Evolutionary conservation across 1,140 invertebrate species (phyloP).

Genomic region (Rhysida immarginata): DNA sequence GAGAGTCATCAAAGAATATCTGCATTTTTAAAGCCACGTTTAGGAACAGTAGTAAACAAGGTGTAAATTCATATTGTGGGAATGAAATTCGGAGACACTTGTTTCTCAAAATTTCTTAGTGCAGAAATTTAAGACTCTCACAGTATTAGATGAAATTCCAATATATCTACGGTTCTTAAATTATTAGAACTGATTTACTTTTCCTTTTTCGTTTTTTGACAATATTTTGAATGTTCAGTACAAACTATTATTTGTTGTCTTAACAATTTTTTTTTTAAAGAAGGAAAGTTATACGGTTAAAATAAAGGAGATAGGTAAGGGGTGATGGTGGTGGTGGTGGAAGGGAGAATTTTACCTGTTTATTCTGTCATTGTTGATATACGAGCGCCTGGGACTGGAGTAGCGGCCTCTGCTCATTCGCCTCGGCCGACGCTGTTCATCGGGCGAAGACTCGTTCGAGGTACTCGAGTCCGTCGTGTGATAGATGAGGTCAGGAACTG

Average conservation of each 20-base stretch:
- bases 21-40: too few species aligned
- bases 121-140: too few species aligned
- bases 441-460: slow-evolving; percentile 3
- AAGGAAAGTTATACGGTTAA: too few species aligned
- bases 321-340: neutral
- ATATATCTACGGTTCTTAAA: neutral
- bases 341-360: neutral
- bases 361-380: neutral
- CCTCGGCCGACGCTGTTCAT: neutral
- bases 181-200: neutral
- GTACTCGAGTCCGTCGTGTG: slow-evolving; percentile 6
- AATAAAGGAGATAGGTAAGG: too few species aligned
- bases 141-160: too few species aligned
- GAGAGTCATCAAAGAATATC: too few species aligned
- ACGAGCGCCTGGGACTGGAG: neutral
- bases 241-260: neutral
- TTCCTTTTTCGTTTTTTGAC: neutral
- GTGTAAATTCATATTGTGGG: too few species aligned
- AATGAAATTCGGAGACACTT: too few species aligned
- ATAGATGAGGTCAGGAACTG: slow-evolving; percentile 6
- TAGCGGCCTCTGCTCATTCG: slow-evolving; percentile 1
- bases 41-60: too few species aligned
- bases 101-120: too few species aligned
- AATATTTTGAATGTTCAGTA: neutral
- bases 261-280: neutral